Percentiles rank a stretch among this genome's conserved stretches.
phyloP scores from a whole-genome alignment of 2,113 vertebrate species.

The Siniperca knerii region DNA sequence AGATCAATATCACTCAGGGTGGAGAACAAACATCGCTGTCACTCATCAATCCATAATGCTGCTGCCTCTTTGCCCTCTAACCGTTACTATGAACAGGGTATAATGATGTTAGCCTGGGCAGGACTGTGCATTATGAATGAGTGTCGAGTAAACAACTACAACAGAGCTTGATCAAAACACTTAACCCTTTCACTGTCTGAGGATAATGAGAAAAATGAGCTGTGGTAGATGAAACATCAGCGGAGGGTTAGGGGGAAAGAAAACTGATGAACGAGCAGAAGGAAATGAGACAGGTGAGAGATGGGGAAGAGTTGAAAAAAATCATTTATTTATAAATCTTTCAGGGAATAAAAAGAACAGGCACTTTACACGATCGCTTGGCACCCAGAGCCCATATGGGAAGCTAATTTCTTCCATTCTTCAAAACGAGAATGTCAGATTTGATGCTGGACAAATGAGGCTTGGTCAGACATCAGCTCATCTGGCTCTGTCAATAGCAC shows the following conservation, averaged over 20 bases:
- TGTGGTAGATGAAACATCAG: conserved; percentile 28
- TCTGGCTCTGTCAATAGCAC: conserved; percentile 62
- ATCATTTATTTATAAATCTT: conserved; percentile 71
- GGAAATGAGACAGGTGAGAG: conserved; percentile 74
- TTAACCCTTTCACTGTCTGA: conserved; percentile 44
- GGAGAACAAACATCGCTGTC: conserved; percentile 69
- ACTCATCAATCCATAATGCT: conserved; percentile 74
- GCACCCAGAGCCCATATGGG: conserved; percentile 37
- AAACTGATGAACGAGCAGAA: conserved; percentile 37
- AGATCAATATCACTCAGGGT: conserved; percentile 77
- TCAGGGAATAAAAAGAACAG: conserved; percentile 50
- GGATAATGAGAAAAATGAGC: conserved; percentile 32
- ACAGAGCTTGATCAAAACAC: conserved; percentile 43
- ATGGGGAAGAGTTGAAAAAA: conserved; percentile 52
- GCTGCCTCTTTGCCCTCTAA: conserved; percentile 66
- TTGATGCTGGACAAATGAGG: conserved; percentile 65
- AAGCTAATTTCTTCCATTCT: conserved; percentile 47
- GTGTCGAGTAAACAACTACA: conserved; percentile 35
- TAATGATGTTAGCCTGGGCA: conserved; percentile 55
- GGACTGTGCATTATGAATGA: conserved; percentile 65
- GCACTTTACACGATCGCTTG: conserved; percentile 67
- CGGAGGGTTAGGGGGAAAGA: background rate
- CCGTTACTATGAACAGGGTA: conserved; percentile 39
- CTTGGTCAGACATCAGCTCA: conserved; percentile 47
- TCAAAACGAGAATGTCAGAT: conserved; percentile 42